Conservation (phyloP, 2,113 vertebrate species). For the Carollia perspicillata region DNA sequence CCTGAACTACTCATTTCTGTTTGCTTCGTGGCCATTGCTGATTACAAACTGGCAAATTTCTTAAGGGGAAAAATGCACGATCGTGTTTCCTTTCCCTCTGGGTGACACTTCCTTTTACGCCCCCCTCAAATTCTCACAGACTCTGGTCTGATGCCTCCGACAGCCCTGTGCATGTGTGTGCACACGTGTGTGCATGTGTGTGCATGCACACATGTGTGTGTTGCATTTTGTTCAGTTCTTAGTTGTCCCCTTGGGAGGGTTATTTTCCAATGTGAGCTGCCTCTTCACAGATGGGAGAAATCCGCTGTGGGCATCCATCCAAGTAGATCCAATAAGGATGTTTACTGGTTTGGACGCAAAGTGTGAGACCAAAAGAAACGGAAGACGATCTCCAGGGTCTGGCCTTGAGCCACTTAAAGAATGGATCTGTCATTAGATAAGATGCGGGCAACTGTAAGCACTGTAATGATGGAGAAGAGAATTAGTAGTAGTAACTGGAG, state of each 20-base stretch:
- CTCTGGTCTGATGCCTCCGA: background rate
- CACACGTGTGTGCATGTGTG: background rate
- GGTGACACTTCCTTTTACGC: background rate
- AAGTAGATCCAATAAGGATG: background rate
- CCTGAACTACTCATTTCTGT: background rate
- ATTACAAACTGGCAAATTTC: background rate
- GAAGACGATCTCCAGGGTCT: background rate
- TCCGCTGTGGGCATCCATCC: background rate
- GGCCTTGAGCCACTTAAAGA: background rate
- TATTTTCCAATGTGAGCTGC: background rate
- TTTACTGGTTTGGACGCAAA: background rate
- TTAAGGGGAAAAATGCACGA: background rate
- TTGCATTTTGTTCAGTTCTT: background rate
- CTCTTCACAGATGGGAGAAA: background rate
- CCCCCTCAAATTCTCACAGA: background rate
- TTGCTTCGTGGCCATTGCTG: background rate
- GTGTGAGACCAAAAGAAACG: background rate
- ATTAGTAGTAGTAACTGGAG: background rate
- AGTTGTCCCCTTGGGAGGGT: background rate
- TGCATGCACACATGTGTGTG: accelerated
- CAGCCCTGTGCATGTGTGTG: background rate
- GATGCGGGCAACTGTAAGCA: background rate
- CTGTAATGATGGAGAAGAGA: background rate
- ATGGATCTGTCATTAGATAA: background rate
- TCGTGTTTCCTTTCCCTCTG: background rate